These are phyloP conservation scores for Phalacrocorax brasilianus DNA, from an alignment of 2,113 vertebrate species.

Conservation along the genomic window DNA sequence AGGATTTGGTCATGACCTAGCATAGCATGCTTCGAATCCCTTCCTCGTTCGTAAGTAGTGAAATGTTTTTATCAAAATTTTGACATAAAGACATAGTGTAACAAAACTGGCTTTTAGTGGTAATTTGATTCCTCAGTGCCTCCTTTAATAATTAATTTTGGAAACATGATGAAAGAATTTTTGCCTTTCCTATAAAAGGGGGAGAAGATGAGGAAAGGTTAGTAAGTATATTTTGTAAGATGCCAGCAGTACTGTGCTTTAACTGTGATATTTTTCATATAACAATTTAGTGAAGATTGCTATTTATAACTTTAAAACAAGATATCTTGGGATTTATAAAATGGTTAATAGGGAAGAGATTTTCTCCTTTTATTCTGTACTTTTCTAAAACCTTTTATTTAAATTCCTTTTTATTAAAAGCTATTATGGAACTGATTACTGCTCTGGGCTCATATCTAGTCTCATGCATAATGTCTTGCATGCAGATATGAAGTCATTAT, in stretches of 20 bases:
- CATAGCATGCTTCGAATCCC: background rate
- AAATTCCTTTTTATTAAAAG: conserved; percentile 22
- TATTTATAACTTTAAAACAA: background rate
- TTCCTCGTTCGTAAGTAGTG: background rate
- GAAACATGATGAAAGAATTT: background rate
- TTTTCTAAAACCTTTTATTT: background rate
- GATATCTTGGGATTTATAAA: background rate
- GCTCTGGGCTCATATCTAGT: background rate
- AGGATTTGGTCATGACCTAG: background rate
- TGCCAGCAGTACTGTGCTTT: background rate
- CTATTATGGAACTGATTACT: background rate
- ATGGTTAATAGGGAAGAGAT: background rate
- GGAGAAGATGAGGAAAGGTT: background rate
- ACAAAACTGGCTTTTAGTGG: background rate
- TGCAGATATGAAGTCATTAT: background rate
- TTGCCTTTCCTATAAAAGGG: background rate
- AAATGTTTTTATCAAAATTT: background rate
- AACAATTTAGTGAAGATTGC: background rate
- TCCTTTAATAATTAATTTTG: background rate
- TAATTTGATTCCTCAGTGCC: background rate
- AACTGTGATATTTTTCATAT: background rate
- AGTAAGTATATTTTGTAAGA: background rate
- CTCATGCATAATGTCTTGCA: background rate
- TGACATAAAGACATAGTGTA: background rate
- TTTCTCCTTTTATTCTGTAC: background rate